Conservation (phyloP, 2,113 vertebrate species). For the Tragelaphus scriptus region DNA sequence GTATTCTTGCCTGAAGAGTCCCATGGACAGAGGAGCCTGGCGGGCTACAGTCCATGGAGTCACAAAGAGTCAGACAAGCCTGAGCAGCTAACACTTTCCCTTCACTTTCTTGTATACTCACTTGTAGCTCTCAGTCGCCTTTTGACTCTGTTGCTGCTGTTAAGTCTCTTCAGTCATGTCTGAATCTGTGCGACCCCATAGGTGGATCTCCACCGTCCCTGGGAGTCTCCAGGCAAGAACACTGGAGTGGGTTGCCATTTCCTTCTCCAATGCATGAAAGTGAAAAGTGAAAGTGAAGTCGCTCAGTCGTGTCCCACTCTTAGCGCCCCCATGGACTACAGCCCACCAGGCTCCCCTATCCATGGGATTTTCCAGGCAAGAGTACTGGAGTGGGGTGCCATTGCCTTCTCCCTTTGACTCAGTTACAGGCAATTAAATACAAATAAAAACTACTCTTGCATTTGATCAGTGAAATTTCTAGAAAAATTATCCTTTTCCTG, state of each 20-base stretch:
- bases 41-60: background rate
- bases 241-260: no score
- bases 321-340: no score
- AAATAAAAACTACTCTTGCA: background rate
- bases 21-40: background rate
- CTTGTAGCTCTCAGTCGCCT: background rate
- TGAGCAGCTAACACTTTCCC: background rate
- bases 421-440: background rate
- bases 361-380: no score
- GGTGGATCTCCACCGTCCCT: no score
- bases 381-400: no score
- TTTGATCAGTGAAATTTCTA: background rate
- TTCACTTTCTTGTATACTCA: background rate
- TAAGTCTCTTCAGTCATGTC: rapidly evolving
- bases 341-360: no score
- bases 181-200: no score
- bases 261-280: no score
- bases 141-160: background rate
- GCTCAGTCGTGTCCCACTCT: no score
- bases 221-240: no score
- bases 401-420: no score
- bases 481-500: background rate
- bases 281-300: no score
- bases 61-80: rapidly evolving
- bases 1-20: background rate